A percentile compares a stretch with the other conserved stretches of the same genome.
Conservation (phyloP, 2,888 invertebrate genomes). For the Rhamnusium bicolor region DNA sequence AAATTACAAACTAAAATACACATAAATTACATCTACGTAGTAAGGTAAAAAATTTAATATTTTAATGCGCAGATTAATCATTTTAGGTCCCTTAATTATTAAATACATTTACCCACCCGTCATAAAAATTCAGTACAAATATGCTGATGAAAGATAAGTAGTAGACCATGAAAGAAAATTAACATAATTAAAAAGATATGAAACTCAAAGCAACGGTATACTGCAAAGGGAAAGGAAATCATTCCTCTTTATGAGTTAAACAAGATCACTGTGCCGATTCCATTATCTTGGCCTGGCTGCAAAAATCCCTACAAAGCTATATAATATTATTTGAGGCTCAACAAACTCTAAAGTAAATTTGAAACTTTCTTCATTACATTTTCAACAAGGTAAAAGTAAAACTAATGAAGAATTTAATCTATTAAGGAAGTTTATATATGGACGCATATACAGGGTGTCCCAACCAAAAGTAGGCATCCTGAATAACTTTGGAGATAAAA, state of each 20-base stretch:
- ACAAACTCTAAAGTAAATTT: neutral
- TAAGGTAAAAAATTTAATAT: too few relatives aligned
- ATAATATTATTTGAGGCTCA: slow-evolving; percentile 3
- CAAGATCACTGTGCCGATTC: slow-evolving; percentile 30
- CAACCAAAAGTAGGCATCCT: too few relatives aligned
- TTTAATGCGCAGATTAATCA: too few relatives aligned
- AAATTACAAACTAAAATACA: too few relatives aligned
- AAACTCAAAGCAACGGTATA: slow-evolving; percentile 38
- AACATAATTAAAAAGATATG: slow-evolving; percentile 61
- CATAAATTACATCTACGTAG: too few relatives aligned
- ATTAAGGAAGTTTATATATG: neutral
- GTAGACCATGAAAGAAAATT: slow-evolving; percentile 57
- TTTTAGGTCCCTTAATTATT: neutral
- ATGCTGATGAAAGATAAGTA: slow-evolving; percentile 57
- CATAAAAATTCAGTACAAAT: slow-evolving; percentile 43
- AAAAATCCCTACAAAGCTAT: slow-evolving; percentile 26
- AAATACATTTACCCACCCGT: neutral
- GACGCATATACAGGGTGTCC: too few relatives aligned
- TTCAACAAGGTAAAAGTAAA: neutral
- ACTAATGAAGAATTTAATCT: neutral
- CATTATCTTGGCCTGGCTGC: slow-evolving; percentile 15
- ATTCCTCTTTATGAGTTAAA: slow-evolving; percentile 24
- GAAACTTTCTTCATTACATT: slow-evolving; percentile 7
- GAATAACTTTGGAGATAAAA: too few relatives aligned
- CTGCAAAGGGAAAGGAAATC: slow-evolving; percentile 1